Conservation (phyloP, 2,113 vertebrate genomes). For the Ictidomys tridecemlineatus region DNA sequence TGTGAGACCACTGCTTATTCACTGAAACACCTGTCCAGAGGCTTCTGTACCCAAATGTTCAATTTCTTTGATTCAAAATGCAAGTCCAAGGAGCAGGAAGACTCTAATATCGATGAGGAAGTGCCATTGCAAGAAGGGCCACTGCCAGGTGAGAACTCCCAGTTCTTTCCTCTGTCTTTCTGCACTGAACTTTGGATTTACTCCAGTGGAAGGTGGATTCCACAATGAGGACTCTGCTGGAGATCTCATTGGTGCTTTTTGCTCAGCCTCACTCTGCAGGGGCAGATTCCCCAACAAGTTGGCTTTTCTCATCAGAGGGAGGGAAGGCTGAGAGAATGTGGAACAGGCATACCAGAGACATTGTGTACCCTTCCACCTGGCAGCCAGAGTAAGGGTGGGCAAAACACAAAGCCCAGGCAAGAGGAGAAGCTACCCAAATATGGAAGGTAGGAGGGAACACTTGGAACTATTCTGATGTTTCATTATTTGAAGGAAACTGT, state of each 20-base stretch:
- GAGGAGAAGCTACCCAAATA: not conserved
- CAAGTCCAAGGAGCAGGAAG: not conserved
- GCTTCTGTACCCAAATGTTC: no score
- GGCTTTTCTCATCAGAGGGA: not conserved
- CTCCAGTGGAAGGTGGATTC: not conserved
- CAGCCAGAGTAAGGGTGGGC: not conserved
- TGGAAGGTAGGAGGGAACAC: not conserved
- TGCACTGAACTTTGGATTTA: not conserved
- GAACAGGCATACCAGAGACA: not conserved
- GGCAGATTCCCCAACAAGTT: not conserved
- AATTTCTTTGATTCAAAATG: no score
- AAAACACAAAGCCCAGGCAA: not conserved
- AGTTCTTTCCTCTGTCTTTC: not conserved
- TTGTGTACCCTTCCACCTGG: not conserved
- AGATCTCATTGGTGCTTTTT: not conserved
- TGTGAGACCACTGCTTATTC: not conserved
- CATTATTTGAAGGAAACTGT: not conserved
- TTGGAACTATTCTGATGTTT: not conserved
- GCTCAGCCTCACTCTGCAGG: not conserved
- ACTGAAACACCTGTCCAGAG: not conserved
- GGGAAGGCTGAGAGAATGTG: not conserved
- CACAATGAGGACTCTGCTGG: rapidly evolving
- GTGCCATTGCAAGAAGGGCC: not conserved
- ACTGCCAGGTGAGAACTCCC: slow-evolving; percentile 65
- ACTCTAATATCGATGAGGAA: rapidly evolving